phyloP scores from a whole-genome alignment of 2,888 invertebrate genomes.

The Acrobasis consociella region DNA sequence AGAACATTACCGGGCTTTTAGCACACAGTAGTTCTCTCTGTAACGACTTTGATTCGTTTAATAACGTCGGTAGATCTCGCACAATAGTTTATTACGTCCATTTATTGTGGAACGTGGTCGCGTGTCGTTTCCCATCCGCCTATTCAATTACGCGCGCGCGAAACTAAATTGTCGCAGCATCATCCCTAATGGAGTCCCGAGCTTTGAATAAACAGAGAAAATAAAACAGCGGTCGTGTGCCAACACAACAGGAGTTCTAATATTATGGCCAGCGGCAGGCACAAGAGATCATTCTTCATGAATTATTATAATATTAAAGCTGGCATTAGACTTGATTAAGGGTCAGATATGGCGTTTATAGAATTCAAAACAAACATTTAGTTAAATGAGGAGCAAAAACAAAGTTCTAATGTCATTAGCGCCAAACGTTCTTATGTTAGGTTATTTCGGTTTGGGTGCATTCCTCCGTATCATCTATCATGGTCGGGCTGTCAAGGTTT shows the following conservation, averaged over 20 bases:
- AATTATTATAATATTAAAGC: constrained; percentile 54
- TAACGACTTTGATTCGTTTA: constrained; percentile 58
- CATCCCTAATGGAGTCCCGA: constrained; percentile 73
- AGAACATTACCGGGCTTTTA: constrained; percentile 57
- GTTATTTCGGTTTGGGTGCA: constrained; percentile 66
- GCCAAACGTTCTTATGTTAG: constrained; percentile 58
- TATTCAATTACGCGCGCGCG: constrained; percentile 73
- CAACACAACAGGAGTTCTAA: constrained; percentile 73
- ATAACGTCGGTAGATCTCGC: constrained; percentile 54
- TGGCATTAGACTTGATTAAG: constrained; percentile 52
- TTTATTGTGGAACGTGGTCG: constrained; percentile 71
- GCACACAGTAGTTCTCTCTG: constrained; percentile 46
- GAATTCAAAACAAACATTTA: constrained; percentile 47
- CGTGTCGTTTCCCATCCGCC: constrained; percentile 74
- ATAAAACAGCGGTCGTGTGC: constrained; percentile 73
- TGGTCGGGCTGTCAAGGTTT: constrained; percentile 68
- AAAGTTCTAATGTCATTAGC: constrained; percentile 60
- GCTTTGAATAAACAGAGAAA: constrained; percentile 68
- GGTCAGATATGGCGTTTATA: constrained; percentile 39
- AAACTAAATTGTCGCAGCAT: constrained; percentile 71
- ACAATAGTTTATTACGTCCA: constrained; percentile 67
- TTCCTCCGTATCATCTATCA: constrained; percentile 69
- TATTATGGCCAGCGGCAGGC: constrained; percentile 58
- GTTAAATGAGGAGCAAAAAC: constrained; percentile 47
- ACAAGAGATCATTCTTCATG: constrained; percentile 55